phyloP scores from a whole-genome alignment of 2,113 vertebrate genomes.

The Rafetus swinhoei region DNA sequence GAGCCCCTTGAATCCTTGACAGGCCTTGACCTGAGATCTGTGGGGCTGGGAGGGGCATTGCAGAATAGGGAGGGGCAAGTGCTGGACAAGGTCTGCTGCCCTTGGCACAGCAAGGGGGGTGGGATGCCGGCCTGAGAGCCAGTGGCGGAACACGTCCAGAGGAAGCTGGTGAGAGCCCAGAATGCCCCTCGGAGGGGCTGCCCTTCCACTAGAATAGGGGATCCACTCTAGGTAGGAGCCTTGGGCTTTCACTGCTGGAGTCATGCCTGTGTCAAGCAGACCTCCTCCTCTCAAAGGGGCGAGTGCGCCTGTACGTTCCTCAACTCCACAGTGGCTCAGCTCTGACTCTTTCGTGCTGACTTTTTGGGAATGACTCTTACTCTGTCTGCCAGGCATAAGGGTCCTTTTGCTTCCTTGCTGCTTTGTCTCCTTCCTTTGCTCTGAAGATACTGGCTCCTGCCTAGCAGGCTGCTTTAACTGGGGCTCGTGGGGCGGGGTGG shows the following conservation, averaged over 20 bases:
- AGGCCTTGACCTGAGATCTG: not conserved
- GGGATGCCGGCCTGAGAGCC: not conserved
- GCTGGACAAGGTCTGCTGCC: not conserved
- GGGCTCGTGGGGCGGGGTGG: not conserved
- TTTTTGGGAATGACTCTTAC: conserved; percentile 1
- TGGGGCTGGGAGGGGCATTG: not conserved
- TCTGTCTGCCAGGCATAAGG: not conserved
- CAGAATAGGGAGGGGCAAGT: not conserved
- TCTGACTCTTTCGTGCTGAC: not conserved
- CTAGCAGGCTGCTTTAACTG: not conserved
- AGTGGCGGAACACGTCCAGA: not conserved
- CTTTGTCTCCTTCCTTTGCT: not conserved
- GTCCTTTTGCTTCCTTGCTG: not conserved
- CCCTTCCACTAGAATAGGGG: not conserved
- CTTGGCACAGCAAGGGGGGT: not conserved
- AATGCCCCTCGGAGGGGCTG: not conserved
- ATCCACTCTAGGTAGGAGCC: not conserved
- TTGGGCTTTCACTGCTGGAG: fast-evolving
- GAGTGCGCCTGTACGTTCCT: not conserved
- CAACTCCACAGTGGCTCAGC: not conserved
- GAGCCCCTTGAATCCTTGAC: not conserved
- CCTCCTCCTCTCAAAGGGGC: fast-evolving
- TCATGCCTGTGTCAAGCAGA: not conserved
- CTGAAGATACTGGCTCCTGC: not conserved
- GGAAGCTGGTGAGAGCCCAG: not conserved